Conservation (phyloP, 2,888 invertebrate species). For the Mesorhabditis sp. region DNA sequence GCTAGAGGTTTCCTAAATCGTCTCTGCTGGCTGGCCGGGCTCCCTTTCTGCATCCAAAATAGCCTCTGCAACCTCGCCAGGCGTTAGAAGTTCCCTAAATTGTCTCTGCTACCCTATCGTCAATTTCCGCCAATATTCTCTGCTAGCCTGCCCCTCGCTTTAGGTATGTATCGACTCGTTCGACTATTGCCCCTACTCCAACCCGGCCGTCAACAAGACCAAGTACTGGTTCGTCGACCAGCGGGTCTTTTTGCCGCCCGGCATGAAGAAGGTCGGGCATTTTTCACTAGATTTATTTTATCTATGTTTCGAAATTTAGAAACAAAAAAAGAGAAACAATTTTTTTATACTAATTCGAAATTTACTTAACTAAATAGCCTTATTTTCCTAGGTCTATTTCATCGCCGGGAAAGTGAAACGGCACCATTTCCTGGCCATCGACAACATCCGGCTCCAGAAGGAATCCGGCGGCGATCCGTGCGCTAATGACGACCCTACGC, state of each 20-base stretch:
- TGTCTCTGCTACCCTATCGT: too few relatives aligned
- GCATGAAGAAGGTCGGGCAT: slow-evolving; percentile 20
- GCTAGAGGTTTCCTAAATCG: too few relatives aligned
- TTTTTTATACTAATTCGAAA: not conserved
- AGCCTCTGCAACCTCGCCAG: too few relatives aligned
- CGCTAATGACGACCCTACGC: slow-evolving; percentile 8
- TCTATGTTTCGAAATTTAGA: not conserved
- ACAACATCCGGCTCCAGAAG: slow-evolving; percentile 29
- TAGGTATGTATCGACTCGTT: slow-evolving; percentile 38
- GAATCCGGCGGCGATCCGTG: slow-evolving; percentile 11
- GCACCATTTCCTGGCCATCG: slow-evolving; percentile 36
- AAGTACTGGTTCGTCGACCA: slow-evolving; percentile 33
- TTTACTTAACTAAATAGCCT: too few relatives aligned
- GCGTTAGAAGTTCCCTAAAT: too few relatives aligned
- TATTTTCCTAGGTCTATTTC: slow-evolving; percentile 28
- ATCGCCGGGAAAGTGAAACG: slow-evolving; percentile 30
- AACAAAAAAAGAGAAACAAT: not conserved
- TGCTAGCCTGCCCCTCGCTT: not conserved
- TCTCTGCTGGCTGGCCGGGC: too few relatives aligned
- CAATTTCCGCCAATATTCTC: too few relatives aligned
- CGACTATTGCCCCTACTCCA: slow-evolving; percentile 38
- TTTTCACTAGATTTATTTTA: not conserved
- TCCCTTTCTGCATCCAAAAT: too few relatives aligned
- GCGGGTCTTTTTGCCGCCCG: slow-evolving; percentile 20
- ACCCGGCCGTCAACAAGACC: slow-evolving; percentile 24